Conservation (phyloP, 1,140 invertebrate species). For the Drosophila erecta region DNA sequence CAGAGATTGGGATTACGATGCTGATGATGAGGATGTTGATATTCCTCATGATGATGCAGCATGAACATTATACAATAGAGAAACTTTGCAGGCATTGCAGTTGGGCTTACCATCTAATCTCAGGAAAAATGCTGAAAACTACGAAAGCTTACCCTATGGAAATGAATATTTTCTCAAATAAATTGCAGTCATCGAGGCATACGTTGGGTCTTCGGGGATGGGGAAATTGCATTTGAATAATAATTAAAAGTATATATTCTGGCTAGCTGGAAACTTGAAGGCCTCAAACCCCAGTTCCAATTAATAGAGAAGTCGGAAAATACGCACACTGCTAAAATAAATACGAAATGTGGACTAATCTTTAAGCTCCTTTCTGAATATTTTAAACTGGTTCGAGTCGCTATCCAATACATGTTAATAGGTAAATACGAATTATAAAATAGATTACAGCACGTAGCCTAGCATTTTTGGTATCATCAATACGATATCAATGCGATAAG, state of each 20-base stretch:
- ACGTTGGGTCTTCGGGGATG: background rate
- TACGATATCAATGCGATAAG: too few relatives aligned
- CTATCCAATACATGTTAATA: background rate
- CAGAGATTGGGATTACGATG: slow-evolving; percentile 6
- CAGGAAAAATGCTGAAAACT: slow-evolving; percentile 7
- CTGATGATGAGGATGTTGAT: slow-evolving; percentile 2
- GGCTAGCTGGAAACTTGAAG: background rate
- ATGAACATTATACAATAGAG: background rate
- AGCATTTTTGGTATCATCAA: too few relatives aligned
- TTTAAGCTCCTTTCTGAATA: background rate
- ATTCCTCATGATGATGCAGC: slow-evolving; percentile 6
- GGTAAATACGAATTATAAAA: too few relatives aligned
- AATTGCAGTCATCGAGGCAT: slow-evolving; percentile 3
- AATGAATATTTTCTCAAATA: slow-evolving; percentile 8
- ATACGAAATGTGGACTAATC: background rate
- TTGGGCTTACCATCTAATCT: slow-evolving; percentile 13
- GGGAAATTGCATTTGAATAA: slow-evolving; percentile 59
- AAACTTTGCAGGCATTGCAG: slow-evolving; percentile 6
- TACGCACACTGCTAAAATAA: background rate
- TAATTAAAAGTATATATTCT: slow-evolving; percentile 44
- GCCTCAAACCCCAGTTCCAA: slow-evolving; percentile 31
- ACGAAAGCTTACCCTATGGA: background rate
- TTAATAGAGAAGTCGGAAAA: slow-evolving; percentile 36
- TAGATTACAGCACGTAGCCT: too few relatives aligned
- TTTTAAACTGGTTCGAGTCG: background rate